Evolutionary conservation across 2,888 invertebrate species (phyloP), one percentile per base, ranked within the genome.

Genomic region (Caenorhabditis uteleia): DNA sequence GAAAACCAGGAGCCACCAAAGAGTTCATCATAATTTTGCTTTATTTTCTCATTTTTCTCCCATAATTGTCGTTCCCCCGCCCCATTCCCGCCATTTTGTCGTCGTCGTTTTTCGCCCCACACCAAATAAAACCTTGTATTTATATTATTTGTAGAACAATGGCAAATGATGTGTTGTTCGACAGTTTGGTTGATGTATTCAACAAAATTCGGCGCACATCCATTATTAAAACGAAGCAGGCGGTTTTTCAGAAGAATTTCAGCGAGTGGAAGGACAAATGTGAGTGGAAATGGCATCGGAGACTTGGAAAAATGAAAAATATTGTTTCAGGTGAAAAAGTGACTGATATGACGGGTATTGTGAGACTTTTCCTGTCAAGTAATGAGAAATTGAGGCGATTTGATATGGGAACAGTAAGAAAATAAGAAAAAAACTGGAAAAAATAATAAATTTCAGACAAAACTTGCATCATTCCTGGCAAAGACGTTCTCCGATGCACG

Each of bases 301-400:
- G n/a, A 46, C 36, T 29, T 3, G 18, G 20, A 10, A 43, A 25
- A 20, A n/a, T 38, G 16, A 14, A 23, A n/a, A 26, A 18, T 14
- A 27, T 48, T 31, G n/a, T 51, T 51, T 23, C 25, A 56, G 56
- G 56, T 23, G 16, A 36, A 25, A 27, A 26, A 16, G 42, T 42
- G 1, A n/a, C 46, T 7, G 61, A 61, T 36, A 61, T 50, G 36
- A 29, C 16, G 0, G 26, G 18, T 3, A 51, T 69, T 21, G 27
- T 66, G 10, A 61, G 70, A 5, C 57, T 82, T 70, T 89, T 94
- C 93, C 87, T 93, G 89, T 85, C 94, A 93, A 93, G 94, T 93
- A 87, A 93, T 29, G 66, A 70, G 27, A 44, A 53, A 20, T 23
- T 29, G 0, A 47, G 66, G 18, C 64, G 57, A 40, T 56, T 70